phyloP scores from a whole-genome alignment of 1,140 invertebrate genomes.

The Nasonia longicornis region DNA sequence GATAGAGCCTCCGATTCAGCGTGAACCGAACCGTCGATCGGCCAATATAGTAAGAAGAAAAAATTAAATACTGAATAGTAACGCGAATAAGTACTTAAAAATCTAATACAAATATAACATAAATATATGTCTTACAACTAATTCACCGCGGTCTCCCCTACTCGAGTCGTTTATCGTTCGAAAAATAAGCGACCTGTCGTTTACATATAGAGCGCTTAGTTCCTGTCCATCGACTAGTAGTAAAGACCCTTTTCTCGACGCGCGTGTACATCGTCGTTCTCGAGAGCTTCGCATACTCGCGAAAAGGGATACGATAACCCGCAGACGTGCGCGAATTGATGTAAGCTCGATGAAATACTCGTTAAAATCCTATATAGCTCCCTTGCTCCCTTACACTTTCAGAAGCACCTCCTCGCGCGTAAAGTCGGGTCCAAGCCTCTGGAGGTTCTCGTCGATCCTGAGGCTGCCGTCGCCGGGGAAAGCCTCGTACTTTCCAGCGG shows the following conservation, averaged over 20 bases:
- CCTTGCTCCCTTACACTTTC: not conserved
- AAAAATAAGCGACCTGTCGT: slow-evolving; percentile 3
- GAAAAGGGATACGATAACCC: too few relatives aligned
- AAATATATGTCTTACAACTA: not conserved
- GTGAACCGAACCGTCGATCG: too few relatives aligned
- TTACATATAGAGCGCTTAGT: slow-evolving; percentile 26
- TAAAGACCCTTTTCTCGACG: not conserved
- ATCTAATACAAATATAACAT: slow-evolving; percentile 19
- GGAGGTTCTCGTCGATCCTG: slow-evolving; percentile 17
- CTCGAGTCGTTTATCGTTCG: slow-evolving; percentile 19
- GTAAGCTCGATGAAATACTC: too few relatives aligned
- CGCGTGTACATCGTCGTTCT: not conserved
- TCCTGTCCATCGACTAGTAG: slow-evolving; percentile 38
- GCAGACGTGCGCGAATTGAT: too few relatives aligned
- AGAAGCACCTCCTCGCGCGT: slow-evolving; percentile 39
- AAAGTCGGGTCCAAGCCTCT: slow-evolving; percentile 31
- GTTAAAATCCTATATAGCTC: too few relatives aligned
- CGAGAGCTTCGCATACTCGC: too few relatives aligned
- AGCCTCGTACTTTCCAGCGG: not conserved
- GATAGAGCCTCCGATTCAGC: not conserved
- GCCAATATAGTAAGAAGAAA: not conserved
- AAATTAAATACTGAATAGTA: slow-evolving; percentile 35
- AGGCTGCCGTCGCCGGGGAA: slow-evolving; percentile 7
- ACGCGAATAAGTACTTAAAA: slow-evolving; percentile 17
- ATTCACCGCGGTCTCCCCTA: slow-evolving; percentile 14